phyloP scores from a whole-genome alignment of 1,140 invertebrate species.

The Tribolium madens region DNA sequence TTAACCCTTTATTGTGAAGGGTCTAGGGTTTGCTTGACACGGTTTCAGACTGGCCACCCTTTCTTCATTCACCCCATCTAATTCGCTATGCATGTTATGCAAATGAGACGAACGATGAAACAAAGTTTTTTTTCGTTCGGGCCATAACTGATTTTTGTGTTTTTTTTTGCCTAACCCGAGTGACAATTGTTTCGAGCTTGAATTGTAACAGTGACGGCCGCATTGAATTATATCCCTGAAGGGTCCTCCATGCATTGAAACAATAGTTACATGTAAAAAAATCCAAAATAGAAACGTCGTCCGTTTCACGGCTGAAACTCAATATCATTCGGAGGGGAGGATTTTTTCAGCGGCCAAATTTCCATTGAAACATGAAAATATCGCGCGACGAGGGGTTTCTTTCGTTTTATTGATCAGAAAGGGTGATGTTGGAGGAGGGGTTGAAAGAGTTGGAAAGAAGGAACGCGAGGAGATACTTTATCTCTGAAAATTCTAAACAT shows the following conservation, averaged over 20 bases:
- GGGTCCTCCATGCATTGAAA: slow-evolving; percentile 50
- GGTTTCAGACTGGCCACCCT: slow-evolving; percentile 47
- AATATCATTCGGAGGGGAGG: slow-evolving; percentile 33
- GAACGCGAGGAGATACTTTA: slow-evolving; percentile 41
- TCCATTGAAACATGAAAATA: slow-evolving; percentile 46
- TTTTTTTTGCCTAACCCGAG: slow-evolving; percentile 43
- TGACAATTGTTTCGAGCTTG: slow-evolving; percentile 51
- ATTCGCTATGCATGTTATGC: slow-evolving; percentile 56
- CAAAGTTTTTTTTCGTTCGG: slow-evolving; percentile 50
- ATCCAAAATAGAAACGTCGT: slow-evolving; percentile 6
- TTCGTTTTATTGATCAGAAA: slow-evolving; percentile 48
- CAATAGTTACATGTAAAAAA: slow-evolving; percentile 47
- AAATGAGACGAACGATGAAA: slow-evolving; percentile 49
- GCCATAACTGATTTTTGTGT: slow-evolving; percentile 53
- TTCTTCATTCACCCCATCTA: slow-evolving; percentile 47
- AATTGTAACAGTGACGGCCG: slow-evolving; percentile 49
- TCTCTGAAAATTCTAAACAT: slow-evolving; percentile 42
- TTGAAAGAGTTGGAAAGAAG: slow-evolving; percentile 49
- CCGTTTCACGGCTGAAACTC: slow-evolving; percentile 41
- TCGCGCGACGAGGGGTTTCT: slow-evolving; percentile 15
- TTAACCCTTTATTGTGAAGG: not conserved
- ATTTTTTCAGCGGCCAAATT: slow-evolving; percentile 3
- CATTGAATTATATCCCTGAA: slow-evolving; percentile 49
- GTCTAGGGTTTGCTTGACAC: not conserved
- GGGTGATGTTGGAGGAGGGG: slow-evolving; percentile 43